Percentiles rank a stretch among this genome's conserved stretches.
phyloP scores from a whole-genome alignment of 2,797 vertebrate genomes.

The Lophotriccus pileatus region DNA sequence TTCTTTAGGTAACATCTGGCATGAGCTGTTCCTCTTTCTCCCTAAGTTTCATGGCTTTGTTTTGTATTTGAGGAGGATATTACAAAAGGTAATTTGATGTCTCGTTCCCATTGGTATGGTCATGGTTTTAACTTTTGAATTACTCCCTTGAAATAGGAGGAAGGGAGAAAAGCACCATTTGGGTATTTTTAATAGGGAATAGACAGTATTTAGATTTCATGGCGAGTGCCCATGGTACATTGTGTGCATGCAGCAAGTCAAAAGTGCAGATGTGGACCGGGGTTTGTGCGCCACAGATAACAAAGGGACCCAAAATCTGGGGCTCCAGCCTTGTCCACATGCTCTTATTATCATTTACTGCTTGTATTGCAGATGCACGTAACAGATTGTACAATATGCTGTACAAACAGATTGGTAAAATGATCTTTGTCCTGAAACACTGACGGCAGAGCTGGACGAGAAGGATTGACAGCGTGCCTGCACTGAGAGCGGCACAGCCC shows the following conservation, averaged over 20 bases:
- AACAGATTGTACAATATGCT: conserved; percentile 37
- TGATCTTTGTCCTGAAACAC: conserved; percentile 26
- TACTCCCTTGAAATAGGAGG: neutral
- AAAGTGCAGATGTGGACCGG: neutral
- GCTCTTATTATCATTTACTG: neutral
- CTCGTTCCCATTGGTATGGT: neutral
- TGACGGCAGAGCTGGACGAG: neutral
- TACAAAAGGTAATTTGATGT: neutral
- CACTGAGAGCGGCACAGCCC: neutral
- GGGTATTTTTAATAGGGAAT: neutral
- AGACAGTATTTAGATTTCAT: neutral
- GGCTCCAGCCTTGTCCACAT: neutral
- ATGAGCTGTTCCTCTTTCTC: neutral
- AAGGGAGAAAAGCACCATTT: fast-evolving
- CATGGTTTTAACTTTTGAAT: conserved; percentile 11
- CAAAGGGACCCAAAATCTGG: neutral
- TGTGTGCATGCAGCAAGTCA: neutral
- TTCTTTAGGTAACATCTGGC: neutral
- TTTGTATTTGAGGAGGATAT: neutral
- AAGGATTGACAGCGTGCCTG: neutral
- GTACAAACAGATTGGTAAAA: conserved; percentile 7
- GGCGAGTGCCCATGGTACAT: fast-evolving
- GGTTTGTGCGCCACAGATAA: neutral
- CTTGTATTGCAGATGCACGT: neutral
- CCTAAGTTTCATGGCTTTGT: neutral